Conservation (phyloP, 2,888 invertebrate species). For the Ochropleura plecta region DNA sequence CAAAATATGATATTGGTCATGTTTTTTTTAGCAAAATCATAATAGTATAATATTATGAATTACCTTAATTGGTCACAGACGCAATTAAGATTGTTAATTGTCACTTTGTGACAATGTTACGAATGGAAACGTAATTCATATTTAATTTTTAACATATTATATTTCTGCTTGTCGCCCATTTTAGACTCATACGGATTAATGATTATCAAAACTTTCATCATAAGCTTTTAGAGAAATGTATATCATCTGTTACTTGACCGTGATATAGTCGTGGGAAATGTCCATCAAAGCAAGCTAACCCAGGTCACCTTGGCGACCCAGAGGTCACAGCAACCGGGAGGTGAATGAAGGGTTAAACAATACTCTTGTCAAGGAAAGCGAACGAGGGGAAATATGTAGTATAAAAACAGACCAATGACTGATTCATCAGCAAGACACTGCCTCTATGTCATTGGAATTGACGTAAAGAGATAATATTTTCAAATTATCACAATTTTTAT, state of each 20-base stretch:
- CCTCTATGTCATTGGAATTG: background rate
- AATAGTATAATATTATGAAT: too few relatives aligned
- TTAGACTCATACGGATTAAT: too few relatives aligned
- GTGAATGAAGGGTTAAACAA: slow-evolving; percentile 41
- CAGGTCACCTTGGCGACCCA: slow-evolving; percentile 43
- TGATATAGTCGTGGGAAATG: slow-evolving; percentile 39
- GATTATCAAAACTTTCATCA: background rate
- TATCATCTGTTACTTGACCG: background rate
- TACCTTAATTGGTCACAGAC: too few relatives aligned
- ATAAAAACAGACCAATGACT: background rate
- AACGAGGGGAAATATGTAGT: background rate
- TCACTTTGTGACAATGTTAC: too few relatives aligned
- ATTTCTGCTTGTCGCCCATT: too few relatives aligned
- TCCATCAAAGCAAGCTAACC: slow-evolving; percentile 32
- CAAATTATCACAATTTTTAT: too few relatives aligned
- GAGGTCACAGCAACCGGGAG: slow-evolving; percentile 39
- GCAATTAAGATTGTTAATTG: too few relatives aligned
- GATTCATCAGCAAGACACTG: background rate
- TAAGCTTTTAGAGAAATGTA: background rate
- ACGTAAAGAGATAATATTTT: background rate
- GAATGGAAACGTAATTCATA: too few relatives aligned
- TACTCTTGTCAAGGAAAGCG: background rate
- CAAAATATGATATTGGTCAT: background rate
- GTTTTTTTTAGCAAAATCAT: too few relatives aligned
- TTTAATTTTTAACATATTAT: too few relatives aligned